These are phyloP conservation scores for Lasioglossum pauxillum DNA, from an alignment of 2,888 invertebrate genomes.

Conservation along the genomic window DNA sequence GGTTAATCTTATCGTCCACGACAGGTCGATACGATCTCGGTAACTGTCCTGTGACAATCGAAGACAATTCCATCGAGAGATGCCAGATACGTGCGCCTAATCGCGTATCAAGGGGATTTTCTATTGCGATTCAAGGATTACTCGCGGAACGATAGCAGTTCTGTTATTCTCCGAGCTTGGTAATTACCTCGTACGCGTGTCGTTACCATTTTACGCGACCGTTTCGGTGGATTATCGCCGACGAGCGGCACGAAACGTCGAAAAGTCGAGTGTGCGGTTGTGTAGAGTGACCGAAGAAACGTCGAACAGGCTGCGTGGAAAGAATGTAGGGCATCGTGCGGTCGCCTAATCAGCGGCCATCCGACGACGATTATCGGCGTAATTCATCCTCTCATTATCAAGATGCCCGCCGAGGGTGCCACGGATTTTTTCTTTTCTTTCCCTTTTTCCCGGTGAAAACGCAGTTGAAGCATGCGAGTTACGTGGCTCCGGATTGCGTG, in stretches of 20 bases:
- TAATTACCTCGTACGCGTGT: background rate
- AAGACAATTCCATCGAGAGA: conserved; percentile 29
- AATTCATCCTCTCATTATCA: conserved; percentile 69
- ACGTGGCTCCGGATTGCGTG: conserved; percentile 75
- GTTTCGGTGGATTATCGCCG: background rate
- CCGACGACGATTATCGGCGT: conserved; percentile 54
- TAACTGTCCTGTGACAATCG: conserved; percentile 53
- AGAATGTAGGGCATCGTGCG: conserved; percentile 52
- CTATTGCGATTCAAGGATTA: background rate
- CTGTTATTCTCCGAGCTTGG: background rate
- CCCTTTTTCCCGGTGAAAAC: conserved; percentile 62
- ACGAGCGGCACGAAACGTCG: conserved; percentile 1
- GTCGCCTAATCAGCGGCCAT: conserved; percentile 55
- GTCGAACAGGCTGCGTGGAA: conserved; percentile 2
- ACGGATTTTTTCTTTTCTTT: conserved; percentile 12
- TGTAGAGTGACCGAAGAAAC: background rate
- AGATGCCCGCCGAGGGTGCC: conserved; percentile 63
- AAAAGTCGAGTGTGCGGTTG: conserved; percentile 18
- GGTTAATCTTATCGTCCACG: conserved; percentile 69
- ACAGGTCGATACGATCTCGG: conserved; percentile 55
- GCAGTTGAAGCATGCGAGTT: conserved; percentile 76
- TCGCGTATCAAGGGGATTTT: conserved; percentile 9
- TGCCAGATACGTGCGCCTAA: background rate
- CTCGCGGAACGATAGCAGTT: background rate
- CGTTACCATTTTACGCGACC: background rate